Base-by-base conservation (phyloP, 2,888 invertebrate genomes). In the Panorpa germanica region DNA sequence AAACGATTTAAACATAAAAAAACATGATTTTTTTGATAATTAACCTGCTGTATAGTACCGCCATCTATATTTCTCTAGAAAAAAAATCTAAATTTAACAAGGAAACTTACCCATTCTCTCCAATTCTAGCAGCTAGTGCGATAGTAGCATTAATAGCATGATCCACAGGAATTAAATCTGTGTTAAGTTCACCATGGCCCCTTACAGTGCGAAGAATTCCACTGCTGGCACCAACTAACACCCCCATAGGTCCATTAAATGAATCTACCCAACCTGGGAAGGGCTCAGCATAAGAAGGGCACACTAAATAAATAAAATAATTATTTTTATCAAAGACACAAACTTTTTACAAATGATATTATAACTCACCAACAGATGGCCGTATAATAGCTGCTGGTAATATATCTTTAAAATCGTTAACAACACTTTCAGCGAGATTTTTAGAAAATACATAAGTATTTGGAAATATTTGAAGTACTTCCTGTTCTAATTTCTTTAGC, bases 391-490 rank as follows among this genome's bases (percentile, higher is more conserved):
- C 55, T 2, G 61, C 40, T 5, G 64, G 65, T 18, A 67, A 39
- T n/a, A 44, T 42, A 2, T 40, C 40, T 1, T 51, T 52, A 34
- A 58, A 55, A 18, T 53, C 49, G 4, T 51, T 39, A 13, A 65
- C 44, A 32, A 59, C 33, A 27, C 50, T 45, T 40, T 67, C 65
- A 0, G 62, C 63, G 32, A 66, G 40, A 21, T 62, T 60, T 43
- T 65, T 65, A 3, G 65, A 61, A 43, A 55, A 59, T 1, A 63
- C 60, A 49, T 67, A 67, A 1, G 63, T 63, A 45, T 66, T 66
- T 3, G 65, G 65, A 17, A 60, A 54, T 5, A 28, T 32, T 18
- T 40, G 37, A 13, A 37, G 19, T 5, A 36, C 33, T 4, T 9
- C 18, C 13, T 29, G 9, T 18, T 29, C 26, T 2, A 37, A 20